These are phyloP conservation scores for Scaptomyza caliginosa DNA, from an alignment of 2,888 invertebrate genomes.

Conservation along the genomic window DNA sequence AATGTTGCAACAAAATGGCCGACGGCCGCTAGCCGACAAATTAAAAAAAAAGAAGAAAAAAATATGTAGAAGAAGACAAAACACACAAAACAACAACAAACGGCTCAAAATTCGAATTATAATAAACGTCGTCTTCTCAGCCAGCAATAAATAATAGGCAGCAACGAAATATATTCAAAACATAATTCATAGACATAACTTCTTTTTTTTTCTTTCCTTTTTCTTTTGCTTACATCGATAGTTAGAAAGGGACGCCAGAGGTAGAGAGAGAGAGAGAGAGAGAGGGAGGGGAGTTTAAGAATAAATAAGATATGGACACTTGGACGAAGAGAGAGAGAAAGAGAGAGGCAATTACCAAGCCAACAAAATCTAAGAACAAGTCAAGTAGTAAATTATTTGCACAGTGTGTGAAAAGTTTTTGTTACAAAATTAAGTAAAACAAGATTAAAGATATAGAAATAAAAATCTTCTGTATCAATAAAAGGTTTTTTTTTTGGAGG, in stretches of 20 bases:
- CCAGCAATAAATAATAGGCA: constrained; percentile 75
- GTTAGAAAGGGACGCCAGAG: background rate
- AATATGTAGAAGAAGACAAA: too few relatives aligned
- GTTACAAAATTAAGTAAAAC: too few relatives aligned
- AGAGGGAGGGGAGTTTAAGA: too few relatives aligned
- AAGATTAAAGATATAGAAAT: too few relatives aligned
- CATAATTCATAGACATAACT: background rate
- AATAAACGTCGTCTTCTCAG: constrained; percentile 75
- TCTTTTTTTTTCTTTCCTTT: background rate
- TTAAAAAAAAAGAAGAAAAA: constrained; percentile 17
- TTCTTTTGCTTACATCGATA: background rate
- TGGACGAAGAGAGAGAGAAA: background rate
- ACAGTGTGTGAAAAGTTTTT: too few relatives aligned
- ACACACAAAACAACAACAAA: constrained; percentile 19
- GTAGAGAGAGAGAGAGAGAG: background rate
- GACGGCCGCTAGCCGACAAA: constrained; percentile 30
- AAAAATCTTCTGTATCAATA: too few relatives aligned
- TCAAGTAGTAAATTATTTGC: constrained; percentile 67
- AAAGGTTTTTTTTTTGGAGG: too few relatives aligned
- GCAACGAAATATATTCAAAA: constrained; percentile 48
- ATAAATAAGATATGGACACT: constrained; percentile 16
- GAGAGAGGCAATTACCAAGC: constrained; percentile 32
- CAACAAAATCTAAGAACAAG: constrained; percentile 53
- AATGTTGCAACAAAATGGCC: constrained; percentile 79
- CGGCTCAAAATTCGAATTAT: constrained; percentile 73